Evolutionary conservation across 2,797 vertebrate species (phyloP), one percentile per base, ranked within the genome.

Genomic region (Semaprochilodus insignis): DNA sequence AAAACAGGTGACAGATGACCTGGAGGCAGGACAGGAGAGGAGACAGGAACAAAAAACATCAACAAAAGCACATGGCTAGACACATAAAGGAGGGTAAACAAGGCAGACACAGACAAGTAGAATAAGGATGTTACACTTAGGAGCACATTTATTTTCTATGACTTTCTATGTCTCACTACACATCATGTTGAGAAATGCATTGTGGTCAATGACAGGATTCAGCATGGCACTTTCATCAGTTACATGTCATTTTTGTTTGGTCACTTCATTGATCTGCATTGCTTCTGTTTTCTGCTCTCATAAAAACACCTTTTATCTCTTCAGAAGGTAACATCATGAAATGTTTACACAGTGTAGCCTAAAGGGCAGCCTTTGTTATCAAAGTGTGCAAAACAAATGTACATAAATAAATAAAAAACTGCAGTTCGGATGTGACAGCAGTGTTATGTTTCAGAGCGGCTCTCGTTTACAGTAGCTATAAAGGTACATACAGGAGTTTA

Each of bases 261-360:
- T 73, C 17, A 48, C 57, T 31, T 72, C 34, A 78, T 66, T 60
- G 52, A 69, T 57, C 69, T 57, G n/a, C n/a, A n/a, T n/a, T n/a
- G n/a, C n/a, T n/a, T n/a, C n/a, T n/a, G n/a, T n/a, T n/a, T n/a
- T n/a, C n/a, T n/a, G n/a, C 15, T 54, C 15, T 54, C 2, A 54
- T 54, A 54, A 54, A 16, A 54, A 2, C 7, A 16, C 52, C 10
- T 10, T 10, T 5, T 48, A 13, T 48, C 8, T 48, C 44, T 48
- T 48, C 10, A 13, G 44, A 48, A 1, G 44, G 44, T 48, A 48
- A 48, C 44, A 48, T 48, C 44, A 13, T 48, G 44, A 11, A 48
- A 13, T 48, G 44, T 48, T 13, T 13, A 48, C 10, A 48, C 10
- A 13, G 10, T 48, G 44, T 13, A 48, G 44, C 44, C 10, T 48